These are phyloP conservation scores for Drosophila macrothrix DNA, from an alignment of 2,888 invertebrate genomes.

Conservation along the genomic window DNA sequence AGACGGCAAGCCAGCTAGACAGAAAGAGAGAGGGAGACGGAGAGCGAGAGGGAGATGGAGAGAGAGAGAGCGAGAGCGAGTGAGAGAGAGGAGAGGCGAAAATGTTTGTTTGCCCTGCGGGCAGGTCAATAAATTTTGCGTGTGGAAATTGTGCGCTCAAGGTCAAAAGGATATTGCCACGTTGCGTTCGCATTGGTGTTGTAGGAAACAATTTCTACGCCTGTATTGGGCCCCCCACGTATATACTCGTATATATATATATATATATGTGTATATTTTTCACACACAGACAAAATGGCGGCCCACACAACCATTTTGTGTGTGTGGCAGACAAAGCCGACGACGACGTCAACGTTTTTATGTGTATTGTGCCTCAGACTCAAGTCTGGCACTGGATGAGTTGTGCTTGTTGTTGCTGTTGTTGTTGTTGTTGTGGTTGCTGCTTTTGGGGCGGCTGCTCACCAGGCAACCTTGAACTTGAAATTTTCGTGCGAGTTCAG, in stretches of 20 bases:
- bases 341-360: conserved; percentile 22
- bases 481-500: conserved; percentile 77
- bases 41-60: neutral
- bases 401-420: conserved; percentile 27
- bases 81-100: neutral
- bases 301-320: conserved; percentile 59
- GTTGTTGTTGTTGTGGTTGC: conserved; percentile 35
- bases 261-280: neutral
- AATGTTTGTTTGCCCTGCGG: conserved; percentile 17
- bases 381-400: conserved; percentile 40
- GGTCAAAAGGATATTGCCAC: conserved; percentile 85
- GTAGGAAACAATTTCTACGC: conserved; percentile 66
- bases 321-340: conserved; percentile 47
- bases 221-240: conserved; percentile 30
- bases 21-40: neutral
- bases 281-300: conserved; percentile 69
- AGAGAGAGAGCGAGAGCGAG: conserved; percentile 1
- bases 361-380: conserved; percentile 13
- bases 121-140: conserved; percentile 85
- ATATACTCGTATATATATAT: conserved; percentile 27
- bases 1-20: neutral
- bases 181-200: conserved; percentile 36
- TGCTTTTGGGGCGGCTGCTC: conserved; percentile 54
- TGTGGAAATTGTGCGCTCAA: conserved; percentile 83
- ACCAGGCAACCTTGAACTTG: conserved; percentile 83